A percentile compares a stretch with the other conserved stretches of the same genome.
These are phyloP conservation scores for Prunella himalayana DNA, from an alignment of 2,113 vertebrate species.

Conservation along the genomic window DNA sequence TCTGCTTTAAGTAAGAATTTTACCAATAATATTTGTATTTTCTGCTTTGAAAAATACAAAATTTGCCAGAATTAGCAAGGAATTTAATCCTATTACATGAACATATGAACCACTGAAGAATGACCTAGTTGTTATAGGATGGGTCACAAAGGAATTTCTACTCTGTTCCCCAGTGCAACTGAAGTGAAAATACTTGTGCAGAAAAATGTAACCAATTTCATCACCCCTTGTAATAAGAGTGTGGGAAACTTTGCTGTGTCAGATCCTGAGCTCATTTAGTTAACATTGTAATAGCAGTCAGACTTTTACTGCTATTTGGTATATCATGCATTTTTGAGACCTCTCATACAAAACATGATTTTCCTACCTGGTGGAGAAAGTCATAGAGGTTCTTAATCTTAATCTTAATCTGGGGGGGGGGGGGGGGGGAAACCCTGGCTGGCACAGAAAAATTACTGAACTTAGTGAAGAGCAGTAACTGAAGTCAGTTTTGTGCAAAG, in stretches of 20 bases:
- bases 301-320: not conserved
- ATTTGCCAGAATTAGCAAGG: not conserved
- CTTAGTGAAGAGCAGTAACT: not conserved
- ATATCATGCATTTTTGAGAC: not conserved
- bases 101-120: not conserved
- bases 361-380: not conserved
- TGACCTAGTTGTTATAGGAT: not conserved
- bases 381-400: not conserved
- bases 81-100: not conserved
- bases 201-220: not conserved
- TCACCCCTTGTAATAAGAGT: not conserved
- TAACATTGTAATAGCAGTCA: not conserved
- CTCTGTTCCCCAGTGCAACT: not conserved
- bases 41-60: constrained; percentile 8
- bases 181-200: not conserved
- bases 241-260: not conserved
- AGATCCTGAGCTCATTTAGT: not conserved
- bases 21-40: not conserved
- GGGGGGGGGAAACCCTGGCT: not conserved
- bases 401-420: no score
- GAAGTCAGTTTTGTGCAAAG: not conserved
- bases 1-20: not conserved
- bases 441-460: not conserved
- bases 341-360: not conserved
- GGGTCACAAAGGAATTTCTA: not conserved